Evolutionary conservation across 53 echinoderm and acorn worm genomes (phyloP), one percentile per base, ranked within the genome.

Genomic region (Henricia sp.): DNA sequence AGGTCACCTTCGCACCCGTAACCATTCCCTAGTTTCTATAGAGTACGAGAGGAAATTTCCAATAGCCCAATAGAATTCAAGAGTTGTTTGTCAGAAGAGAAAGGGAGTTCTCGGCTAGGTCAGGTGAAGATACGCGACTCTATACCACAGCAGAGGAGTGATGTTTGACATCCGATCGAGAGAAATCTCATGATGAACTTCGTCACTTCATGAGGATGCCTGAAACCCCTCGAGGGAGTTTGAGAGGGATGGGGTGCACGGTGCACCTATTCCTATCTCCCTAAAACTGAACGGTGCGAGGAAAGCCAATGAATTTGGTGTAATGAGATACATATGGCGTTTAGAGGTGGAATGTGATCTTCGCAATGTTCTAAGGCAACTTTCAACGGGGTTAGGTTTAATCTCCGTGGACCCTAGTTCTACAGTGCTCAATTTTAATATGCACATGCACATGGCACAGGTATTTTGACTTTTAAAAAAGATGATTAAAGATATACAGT

Each of bases 261-360:
- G 37, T 27, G 11, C 76, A 57, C 27, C 41, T 1, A 1, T 41
- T 25, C 16, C 13, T 3, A 76, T 57, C 39, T 19, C 52, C 39
- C 20, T 37, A 42, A n/a, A n/a, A 26, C 29, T 37, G 57, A 8
- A 58, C 12, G 58, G 67, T 19, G 39, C 1, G 67, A 67, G 23
- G 21, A 11, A 58, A 27, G 39, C 56, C 56, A 41, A 59, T 76
- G 76, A 76, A 76, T 58, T 76, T 57, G 59, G 41, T 76, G 76
- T 57, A 76, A 76, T 57, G 32, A 76, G 76, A 76, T 76, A 56
- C n/a, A n/a, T n/a, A n/a, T 28, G 25, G 30, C 28, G 40, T 41
- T 76, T 34, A 35, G 36, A 28, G 33, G 53, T 12, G 14, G 59
- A 57, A 29, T 36, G n/a, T n/a, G 40, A 76, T 58, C 76, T n/a